Conservation (phyloP, 2,888 invertebrate genomes). For the Parelbella ahira region DNA sequence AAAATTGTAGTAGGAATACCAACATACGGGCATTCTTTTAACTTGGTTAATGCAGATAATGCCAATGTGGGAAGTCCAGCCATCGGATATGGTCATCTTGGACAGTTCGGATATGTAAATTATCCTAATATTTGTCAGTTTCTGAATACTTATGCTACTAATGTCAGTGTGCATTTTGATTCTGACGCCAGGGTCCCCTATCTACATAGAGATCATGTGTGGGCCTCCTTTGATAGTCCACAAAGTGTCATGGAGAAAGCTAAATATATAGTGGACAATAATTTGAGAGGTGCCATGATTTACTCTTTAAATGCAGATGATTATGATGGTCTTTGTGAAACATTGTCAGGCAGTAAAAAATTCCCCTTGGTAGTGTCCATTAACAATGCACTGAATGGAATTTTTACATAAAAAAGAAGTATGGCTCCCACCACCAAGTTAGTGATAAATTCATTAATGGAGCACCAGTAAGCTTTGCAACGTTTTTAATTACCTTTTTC, state of each 20-base stretch:
- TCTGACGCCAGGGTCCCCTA: slow-evolving; percentile 88
- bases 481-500: slow-evolving; percentile 54
- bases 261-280: slow-evolving; percentile 81
- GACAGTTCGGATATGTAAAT: slow-evolving; percentile 85
- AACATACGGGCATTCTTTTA: slow-evolving; percentile 91
- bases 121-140: slow-evolving; percentile 87
- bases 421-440: no score
- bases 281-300: slow-evolving; percentile 90
- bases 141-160: slow-evolving; percentile 66
- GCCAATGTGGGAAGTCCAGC: slow-evolving; percentile 86
- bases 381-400: slow-evolving; percentile 39
- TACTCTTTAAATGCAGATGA: slow-evolving; percentile 92
- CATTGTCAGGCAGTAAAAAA: slow-evolving; percentile 29
- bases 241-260: slow-evolving; percentile 86
- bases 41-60: slow-evolving; percentile 84
- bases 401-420: no score
- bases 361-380: slow-evolving; percentile 45
- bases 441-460: no score
- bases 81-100: slow-evolving; percentile 84
- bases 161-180: slow-evolving; percentile 81
- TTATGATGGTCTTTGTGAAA: slow-evolving; percentile 79
- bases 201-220: slow-evolving; percentile 84
- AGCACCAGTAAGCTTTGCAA: no score
- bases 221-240: slow-evolving; percentile 91
- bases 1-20: slow-evolving; percentile 93